phyloP scores from a whole-genome alignment of 2,888 invertebrate genomes.

The Coecobrya sp. region DNA sequence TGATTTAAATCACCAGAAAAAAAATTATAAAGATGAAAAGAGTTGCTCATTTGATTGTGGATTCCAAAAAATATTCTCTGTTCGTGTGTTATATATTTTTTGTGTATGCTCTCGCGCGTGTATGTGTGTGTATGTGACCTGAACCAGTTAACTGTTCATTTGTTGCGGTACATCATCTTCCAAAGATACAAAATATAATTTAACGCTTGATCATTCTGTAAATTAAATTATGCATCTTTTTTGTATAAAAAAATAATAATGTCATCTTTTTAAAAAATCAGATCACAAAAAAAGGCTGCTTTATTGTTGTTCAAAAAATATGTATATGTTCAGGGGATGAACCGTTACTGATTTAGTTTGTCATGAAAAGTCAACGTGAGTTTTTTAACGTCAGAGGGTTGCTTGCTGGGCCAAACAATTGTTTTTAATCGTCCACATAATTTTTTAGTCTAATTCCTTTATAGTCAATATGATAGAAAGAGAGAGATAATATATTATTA shows the following conservation, averaged over 20 bases:
- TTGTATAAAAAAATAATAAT: too few species aligned
- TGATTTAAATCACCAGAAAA: constrained; percentile 33
- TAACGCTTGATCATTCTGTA: too few species aligned
- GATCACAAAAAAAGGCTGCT: background rate
- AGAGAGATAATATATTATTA: background rate
- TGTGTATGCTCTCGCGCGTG: too few species aligned
- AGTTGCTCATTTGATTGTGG: constrained; percentile 59
- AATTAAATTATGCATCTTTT: too few species aligned
- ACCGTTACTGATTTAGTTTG: constrained; percentile 37
- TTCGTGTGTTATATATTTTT: too few species aligned
- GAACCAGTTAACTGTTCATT: constrained; percentile 71
- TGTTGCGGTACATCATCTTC: constrained; percentile 74
- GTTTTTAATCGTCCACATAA: background rate
- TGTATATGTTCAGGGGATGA: too few species aligned
- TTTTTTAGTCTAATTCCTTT: background rate
- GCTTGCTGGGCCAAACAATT: background rate
- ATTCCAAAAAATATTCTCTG: constrained; percentile 53
- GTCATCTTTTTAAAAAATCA: background rate
- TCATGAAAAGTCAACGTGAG: background rate
- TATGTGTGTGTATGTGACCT: constrained; percentile 66
- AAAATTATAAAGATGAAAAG: background rate
- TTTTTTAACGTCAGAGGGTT: too few species aligned
- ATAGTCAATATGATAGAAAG: background rate
- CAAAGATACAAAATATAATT: too few species aligned
- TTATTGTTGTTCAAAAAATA: constrained; percentile 3